phyloP scores from a whole-genome alignment of 2,113 vertebrate species.

The Eretmochelys imbricata region DNA sequence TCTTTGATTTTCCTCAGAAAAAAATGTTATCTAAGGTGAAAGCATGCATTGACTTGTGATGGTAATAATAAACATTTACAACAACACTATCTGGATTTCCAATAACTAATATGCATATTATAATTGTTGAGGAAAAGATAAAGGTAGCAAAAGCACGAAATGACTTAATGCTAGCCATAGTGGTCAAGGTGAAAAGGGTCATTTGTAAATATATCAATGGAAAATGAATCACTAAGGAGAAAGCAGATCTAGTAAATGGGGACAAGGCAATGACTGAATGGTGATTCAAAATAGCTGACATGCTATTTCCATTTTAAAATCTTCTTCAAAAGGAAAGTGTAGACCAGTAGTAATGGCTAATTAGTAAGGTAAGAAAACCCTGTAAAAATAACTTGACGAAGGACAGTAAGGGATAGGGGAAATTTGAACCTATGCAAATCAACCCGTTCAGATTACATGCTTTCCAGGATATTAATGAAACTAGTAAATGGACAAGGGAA shows the following conservation, averaged over 20 bases:
- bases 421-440: neutral
- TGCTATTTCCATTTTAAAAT: neutral
- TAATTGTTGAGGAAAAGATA: slow-evolving; percentile 21
- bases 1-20: slow-evolving; percentile 58
- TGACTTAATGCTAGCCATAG: neutral
- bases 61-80: slow-evolving; percentile 18
- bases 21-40: slow-evolving; percentile 67
- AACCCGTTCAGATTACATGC: neutral
- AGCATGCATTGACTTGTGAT: slow-evolving; percentile 57
- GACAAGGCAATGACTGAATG: neutral
- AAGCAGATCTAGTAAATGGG: neutral
- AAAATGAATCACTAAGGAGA: slow-evolving; percentile 22
- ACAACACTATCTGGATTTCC: slow-evolving; percentile 23
- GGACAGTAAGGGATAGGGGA: neutral
- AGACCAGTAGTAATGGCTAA: neutral
- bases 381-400: neutral
- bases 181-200: slow-evolving; percentile 40
- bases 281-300: neutral
- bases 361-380: neutral
- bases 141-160: slow-evolving; percentile 34
- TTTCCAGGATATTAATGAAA: neutral
- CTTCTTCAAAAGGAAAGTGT: slow-evolving; percentile 1
- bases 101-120: slow-evolving; percentile 27
- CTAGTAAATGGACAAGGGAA: neutral
- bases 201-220: neutral